Base-by-base conservation (phyloP, 2,113 vertebrate species). In the Tachysurus vachellii region DNA sequence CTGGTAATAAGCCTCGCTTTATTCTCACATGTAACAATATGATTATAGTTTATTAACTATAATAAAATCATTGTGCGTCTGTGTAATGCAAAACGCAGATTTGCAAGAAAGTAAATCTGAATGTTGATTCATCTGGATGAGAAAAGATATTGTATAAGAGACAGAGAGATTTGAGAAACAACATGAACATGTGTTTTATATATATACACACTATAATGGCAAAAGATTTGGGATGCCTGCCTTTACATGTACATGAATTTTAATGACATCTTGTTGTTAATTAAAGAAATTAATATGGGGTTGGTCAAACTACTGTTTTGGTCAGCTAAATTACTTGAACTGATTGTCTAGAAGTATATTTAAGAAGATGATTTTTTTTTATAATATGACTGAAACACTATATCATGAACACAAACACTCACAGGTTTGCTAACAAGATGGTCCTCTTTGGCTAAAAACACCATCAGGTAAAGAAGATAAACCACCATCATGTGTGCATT, bases 401-500 rank as follows among this genome's bases (percentile, higher is more conserved):
- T 19, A 6, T 28, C 21, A 80, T 61, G 14, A 80, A 21, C 54
- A 13, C 71, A 26, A 61, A 19, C 44, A 95, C 93, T 94, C 92
- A 98, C 98, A 91, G 96, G 93, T 87, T 95, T 93, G 17, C 92
- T 95, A 50, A 96, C 87, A 23, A 99, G 94, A 68, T 97, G 93
- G 0, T 98, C 95, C 91, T 99, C 98, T 91, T 99, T 99, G 57
- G 96, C 96, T 89, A 99, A 90, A 83, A 99, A 96, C 59, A 98
- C 95, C 86, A 99, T 95, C 96, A 99, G 97, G 90, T 97, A 97
- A 3, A 99, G 94, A 76, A 99, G 94, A 89, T 96, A 99, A 85
- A 99, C 97, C 42, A 97, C 93, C 97, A 99, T 98, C 85, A 89
- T 93, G 64, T 88, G 94, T 14, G 96, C 93, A 82, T 94, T 92